These are phyloP conservation scores for Nemotelus pantherinus DNA, from an alignment of 2,888 invertebrate species.

Conservation along the genomic window DNA sequence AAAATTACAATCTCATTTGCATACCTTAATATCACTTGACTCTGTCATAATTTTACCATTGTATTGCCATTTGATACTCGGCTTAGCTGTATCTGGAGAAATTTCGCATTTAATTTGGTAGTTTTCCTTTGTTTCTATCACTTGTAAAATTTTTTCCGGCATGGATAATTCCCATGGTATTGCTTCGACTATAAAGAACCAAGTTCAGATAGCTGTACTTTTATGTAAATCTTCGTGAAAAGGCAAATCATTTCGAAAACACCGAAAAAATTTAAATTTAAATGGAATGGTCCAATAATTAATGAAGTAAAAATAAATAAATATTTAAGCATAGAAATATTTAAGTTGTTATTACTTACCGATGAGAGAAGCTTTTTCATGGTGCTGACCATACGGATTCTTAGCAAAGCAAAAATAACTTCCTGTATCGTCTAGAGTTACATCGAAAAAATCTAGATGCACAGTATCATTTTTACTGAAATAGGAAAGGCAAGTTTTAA, in stretches of 20 bases:
- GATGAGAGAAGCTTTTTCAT: background rate
- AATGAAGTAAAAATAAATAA: too few relatives aligned
- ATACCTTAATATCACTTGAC: slow-evolving; percentile 6
- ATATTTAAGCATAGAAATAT: too few relatives aligned
- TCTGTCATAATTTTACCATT: background rate
- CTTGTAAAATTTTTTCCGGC: background rate
- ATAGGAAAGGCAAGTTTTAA: background rate
- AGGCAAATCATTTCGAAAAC: background rate
- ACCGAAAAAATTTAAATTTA: background rate
- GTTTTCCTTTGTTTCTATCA: slow-evolving; percentile 5
- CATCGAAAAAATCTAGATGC: slow-evolving; percentile 51
- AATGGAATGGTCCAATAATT: background rate
- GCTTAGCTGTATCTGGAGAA: background rate
- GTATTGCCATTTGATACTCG: background rate
- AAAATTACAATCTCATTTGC: too few relatives aligned
- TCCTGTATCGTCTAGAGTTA: slow-evolving; percentile 62
- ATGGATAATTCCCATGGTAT: slow-evolving; percentile 12
- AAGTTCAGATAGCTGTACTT: too few relatives aligned
- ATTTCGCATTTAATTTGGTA: slow-evolving; percentile 25
- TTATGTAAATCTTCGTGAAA: too few relatives aligned
- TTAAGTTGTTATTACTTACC: background rate
- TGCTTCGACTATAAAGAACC: background rate
- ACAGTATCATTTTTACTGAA: slow-evolving; percentile 9
- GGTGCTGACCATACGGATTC: slow-evolving; percentile 64
- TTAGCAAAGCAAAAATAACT: slow-evolving; percentile 66